A percentile compares a stretch with the other conserved stretches of the same genome.
phyloP scores from a whole-genome alignment of 1,140 invertebrate genomes.

The Lordiphosa stackelbergi region DNA sequence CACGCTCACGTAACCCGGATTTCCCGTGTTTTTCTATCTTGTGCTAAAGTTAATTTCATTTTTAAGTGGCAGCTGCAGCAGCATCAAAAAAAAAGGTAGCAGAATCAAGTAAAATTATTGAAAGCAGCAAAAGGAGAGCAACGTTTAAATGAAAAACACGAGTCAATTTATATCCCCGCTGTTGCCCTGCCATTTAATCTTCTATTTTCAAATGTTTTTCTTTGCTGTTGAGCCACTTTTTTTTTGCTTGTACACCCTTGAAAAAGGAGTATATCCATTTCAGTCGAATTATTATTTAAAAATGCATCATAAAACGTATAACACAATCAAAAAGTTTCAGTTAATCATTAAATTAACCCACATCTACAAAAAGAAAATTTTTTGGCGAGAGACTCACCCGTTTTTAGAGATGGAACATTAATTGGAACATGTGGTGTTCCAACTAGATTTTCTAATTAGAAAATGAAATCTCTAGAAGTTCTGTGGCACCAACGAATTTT shows the following conservation, averaged over 20 bases:
- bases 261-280: neutral
- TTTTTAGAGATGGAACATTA: no score
- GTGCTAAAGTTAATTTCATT: slow-evolving; percentile 65
- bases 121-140: slow-evolving; percentile 39
- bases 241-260: slow-evolving; percentile 13
- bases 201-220: slow-evolving; percentile 58
- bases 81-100: slow-evolving; percentile 31
- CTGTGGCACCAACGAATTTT: no score
- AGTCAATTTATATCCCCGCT: slow-evolving; percentile 64
- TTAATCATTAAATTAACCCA: no score
- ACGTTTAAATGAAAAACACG: slow-evolving; percentile 64
- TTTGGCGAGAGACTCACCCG: no score
- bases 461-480: no score
- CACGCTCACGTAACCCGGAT: slow-evolving; percentile 25
- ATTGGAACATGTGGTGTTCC: no score
- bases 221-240: slow-evolving; percentile 49
- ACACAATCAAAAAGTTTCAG: no score
- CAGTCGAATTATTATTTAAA: no score
- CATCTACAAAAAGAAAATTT: no score
- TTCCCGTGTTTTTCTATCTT: slow-evolving; percentile 32
- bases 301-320: no score
- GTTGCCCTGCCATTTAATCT: slow-evolving; percentile 39
- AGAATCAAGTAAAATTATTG: slow-evolving; percentile 55
- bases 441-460: no score
- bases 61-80: slow-evolving; percentile 32